These are phyloP conservation scores for Drosophila stalkeri DNA, from an alignment of 2,888 invertebrate genomes.

Conservation along the genomic window DNA sequence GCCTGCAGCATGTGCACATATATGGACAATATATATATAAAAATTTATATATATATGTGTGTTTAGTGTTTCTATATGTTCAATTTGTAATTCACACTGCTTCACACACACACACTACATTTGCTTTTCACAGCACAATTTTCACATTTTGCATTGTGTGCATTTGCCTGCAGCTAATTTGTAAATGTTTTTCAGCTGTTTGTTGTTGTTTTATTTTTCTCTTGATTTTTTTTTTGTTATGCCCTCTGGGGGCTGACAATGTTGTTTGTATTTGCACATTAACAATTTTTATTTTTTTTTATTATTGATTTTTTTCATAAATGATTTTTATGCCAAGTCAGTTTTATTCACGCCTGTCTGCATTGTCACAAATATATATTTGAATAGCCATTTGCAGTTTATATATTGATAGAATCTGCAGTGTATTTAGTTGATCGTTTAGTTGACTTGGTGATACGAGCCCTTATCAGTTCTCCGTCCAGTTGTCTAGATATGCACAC, in stretches of 20 bases:
- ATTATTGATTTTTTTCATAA: conserved; percentile 5
- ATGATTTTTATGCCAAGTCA: conserved; percentile 24
- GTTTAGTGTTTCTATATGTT: conserved; percentile 10
- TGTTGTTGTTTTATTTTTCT: background rate
- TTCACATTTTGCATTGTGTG: conserved; percentile 25
- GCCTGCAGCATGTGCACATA: conserved; percentile 2
- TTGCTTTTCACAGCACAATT: conserved; percentile 15
- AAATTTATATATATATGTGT: conserved; percentile 1
- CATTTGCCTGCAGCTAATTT: conserved; percentile 65
- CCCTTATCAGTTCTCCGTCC: conserved; percentile 99
- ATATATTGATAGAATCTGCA: background rate
- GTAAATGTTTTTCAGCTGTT: conserved; percentile 62
- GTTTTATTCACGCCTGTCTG: conserved; percentile 49
- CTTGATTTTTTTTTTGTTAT: conserved; percentile 1
- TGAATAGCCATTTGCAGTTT: background rate
- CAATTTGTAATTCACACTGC: conserved; percentile 31
- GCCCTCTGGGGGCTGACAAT: conserved; percentile 7
- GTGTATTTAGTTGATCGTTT: conserved; percentile 9
- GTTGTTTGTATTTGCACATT: conserved; percentile 22
- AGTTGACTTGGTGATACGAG: conserved; percentile 88
- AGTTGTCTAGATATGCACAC: conserved; percentile 91
- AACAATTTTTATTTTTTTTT: conserved; percentile 15
- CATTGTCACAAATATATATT: conserved; percentile 19
- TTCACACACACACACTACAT: conserved; percentile 36
- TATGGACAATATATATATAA: background rate